phyloP scores from a whole-genome alignment of 2,797 vertebrate genomes.

The Urophycis tenuis region DNA sequence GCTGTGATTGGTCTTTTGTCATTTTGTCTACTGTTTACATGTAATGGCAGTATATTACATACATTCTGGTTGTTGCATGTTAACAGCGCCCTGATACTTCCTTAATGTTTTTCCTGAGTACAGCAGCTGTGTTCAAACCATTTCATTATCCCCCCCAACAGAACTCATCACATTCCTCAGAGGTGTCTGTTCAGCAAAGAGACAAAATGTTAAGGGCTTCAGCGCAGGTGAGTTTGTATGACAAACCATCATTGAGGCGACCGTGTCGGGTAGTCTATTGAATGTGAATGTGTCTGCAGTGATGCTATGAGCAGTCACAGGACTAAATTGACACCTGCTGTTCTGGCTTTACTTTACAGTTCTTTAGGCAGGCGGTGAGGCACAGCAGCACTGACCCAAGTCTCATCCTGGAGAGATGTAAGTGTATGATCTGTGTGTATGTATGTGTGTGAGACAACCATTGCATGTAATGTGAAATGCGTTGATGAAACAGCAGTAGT shows the following conservation, averaged over 20 bases:
- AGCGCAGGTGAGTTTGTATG: constrained; percentile 53
- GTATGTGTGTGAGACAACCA: too few relatives aligned
- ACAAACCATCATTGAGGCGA: background rate
- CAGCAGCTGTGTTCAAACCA: background rate
- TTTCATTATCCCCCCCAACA: background rate
- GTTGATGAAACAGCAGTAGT: too few relatives aligned
- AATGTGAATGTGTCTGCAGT: background rate
- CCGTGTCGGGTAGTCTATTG: too few relatives aligned
- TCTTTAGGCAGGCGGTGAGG: constrained; percentile 77
- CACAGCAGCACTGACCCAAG: constrained; percentile 66
- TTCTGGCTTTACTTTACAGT: constrained; percentile 56
- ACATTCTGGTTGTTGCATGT: too few relatives aligned
- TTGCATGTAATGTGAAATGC: too few relatives aligned
- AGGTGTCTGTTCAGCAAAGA: background rate
- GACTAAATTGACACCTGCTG: background rate
- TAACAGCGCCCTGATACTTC: too few relatives aligned
- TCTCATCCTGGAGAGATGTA: constrained; percentile 87
- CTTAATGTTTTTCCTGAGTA: background rate
- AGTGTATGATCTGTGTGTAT: constrained; percentile 53
- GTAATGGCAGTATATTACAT: background rate
- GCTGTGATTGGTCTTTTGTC: background rate
- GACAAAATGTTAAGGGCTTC: constrained; percentile 64
- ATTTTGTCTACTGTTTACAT: background rate
- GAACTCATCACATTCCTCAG: background rate
- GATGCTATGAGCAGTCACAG: background rate